Evolutionary conservation across 2,113 vertebrate species (phyloP), one percentile per base, ranked within the genome.

Genomic region (Ochotona princeps): DNA sequence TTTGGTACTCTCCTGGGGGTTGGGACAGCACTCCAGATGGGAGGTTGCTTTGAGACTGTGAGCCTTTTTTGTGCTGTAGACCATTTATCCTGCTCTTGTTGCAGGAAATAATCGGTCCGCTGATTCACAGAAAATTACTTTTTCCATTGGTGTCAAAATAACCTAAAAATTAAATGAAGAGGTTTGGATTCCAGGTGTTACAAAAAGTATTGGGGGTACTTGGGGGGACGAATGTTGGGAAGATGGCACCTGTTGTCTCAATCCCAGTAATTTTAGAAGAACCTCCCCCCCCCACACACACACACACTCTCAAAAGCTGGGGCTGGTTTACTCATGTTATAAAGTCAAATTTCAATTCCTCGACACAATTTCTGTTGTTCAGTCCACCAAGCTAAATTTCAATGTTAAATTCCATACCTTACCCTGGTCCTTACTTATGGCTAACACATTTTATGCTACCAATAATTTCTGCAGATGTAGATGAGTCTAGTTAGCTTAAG

Each of bases 101-200:
- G 74, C 54, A 92, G 63, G 47, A 89, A 94, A 89, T 49, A 81
- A 57, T 28, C 1, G 23, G 15, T 1, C 63, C 91, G 14, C 65
- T 67, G 30, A 65, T 75, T 76, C 23, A 73, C 38, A 87, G 91
- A 93, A 89, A 38, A 26, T 91, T 92, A 26, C 61, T 79, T 25
- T 75, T 76, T 61, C 30, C 18, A 28, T 47, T 85, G 44, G 91
- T 63, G 18, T 7, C 13, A 2, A 21, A 70, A 60, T 70, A 96
- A 79, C 12, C 28, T 63, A 92, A 93, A 78, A 76, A 30, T 95
- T 92, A 65, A 86, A 23, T 69, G 21, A 78, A 44, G 17, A 93
- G 83, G 90, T 79, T 67, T 66, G 49, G 35, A 84, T 72, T 51
- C 57, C 38, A 60, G 32, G 63, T 84, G 38, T 89, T 69, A 82